Percentiles rank a stretch among this genome's conserved stretches.
These are phyloP conservation scores for Andrena bicolor DNA, from an alignment of 2,888 invertebrate species.

Conservation along the genomic window DNA sequence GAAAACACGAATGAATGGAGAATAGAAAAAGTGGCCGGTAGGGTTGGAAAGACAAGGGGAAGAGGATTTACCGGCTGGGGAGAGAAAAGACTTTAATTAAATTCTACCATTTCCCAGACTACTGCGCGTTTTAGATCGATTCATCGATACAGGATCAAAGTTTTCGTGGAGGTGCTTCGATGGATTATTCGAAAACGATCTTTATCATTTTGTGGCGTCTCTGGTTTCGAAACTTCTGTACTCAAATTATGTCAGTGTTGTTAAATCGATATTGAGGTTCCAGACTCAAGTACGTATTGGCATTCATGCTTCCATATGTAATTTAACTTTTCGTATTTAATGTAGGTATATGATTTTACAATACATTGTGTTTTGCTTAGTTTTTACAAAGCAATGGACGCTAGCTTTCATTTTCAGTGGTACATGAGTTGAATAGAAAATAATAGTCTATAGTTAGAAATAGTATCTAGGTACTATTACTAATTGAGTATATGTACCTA, in stretches of 20 bases:
- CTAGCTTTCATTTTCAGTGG: too few species aligned
- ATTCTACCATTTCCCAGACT: slow-evolving; percentile 80
- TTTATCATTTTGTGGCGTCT: neutral
- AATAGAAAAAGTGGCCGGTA: slow-evolving; percentile 18
- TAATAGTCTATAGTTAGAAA: too few species aligned
- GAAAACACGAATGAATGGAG: slow-evolving; percentile 29
- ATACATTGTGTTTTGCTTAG: too few species aligned
- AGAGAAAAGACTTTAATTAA: slow-evolving; percentile 81
- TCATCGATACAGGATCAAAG: slow-evolving; percentile 51
- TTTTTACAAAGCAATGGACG: too few species aligned
- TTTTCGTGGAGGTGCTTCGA: slow-evolving; percentile 8
- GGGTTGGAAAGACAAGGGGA: slow-evolving; percentile 5
- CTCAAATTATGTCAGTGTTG: neutral
- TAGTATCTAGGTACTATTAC: too few species aligned
- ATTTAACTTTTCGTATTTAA: too few species aligned
- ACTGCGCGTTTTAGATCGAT: slow-evolving; percentile 53
- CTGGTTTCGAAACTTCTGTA: neutral
- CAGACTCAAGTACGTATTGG: too few species aligned
- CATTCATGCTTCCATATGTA: too few species aligned
- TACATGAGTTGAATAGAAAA: too few species aligned
- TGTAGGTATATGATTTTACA: too few species aligned
- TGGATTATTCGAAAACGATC: neutral
- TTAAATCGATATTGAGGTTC: too few species aligned
- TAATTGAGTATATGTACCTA: too few species aligned
- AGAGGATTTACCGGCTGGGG: slow-evolving; percentile 53